phyloP scores from a whole-genome alignment of 2,113 vertebrate genomes.

The Rhinolophus sinicus region DNA sequence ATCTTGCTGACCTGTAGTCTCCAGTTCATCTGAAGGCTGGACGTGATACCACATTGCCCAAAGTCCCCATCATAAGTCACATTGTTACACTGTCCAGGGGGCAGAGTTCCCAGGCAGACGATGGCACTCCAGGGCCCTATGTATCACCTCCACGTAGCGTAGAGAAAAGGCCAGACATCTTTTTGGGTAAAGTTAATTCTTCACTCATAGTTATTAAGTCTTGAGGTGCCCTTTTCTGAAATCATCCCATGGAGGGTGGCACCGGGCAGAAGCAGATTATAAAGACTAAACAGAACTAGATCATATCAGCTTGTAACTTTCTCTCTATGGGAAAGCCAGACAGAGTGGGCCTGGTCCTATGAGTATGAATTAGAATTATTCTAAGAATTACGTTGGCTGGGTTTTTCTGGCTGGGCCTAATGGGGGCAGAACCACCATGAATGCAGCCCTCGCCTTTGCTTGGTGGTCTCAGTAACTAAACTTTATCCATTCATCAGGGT shows the following conservation, averaged over 20 bases:
- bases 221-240: not conserved
- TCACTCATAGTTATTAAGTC: no score
- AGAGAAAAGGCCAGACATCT: not conserved
- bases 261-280: not conserved
- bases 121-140: not conserved
- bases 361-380: not conserved
- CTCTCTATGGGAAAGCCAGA: not conserved
- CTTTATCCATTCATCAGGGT: not conserved
- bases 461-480: not conserved
- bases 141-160: no score
- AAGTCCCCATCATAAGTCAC: no score
- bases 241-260: no score
- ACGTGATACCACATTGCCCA: no score
- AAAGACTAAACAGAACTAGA: not conserved
- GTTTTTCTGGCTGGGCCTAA: not conserved
- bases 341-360: not conserved
- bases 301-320: not conserved
- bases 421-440: not conserved
- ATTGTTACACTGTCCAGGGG: no score
- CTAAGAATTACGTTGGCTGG: not conserved
- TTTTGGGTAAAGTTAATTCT: not conserved
- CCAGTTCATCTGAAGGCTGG: no score
- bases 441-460: not conserved
- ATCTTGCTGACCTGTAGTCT: no score
- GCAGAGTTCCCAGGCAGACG: not conserved